These are phyloP conservation scores for Tachycineta bicolor DNA, from an alignment of 2,113 vertebrate species.

Conservation along the genomic window DNA sequence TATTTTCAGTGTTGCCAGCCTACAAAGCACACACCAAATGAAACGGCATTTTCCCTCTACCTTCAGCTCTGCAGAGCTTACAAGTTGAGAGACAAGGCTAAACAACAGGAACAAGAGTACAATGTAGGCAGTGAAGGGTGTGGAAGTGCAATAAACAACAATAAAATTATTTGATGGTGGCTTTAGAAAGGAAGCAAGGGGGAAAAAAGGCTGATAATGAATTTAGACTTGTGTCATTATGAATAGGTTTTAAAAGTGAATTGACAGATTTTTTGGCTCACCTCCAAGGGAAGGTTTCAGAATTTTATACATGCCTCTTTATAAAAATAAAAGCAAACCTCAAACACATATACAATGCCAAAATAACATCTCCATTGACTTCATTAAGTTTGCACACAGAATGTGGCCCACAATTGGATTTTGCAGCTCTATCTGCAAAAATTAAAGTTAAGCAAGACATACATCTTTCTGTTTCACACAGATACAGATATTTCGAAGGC, in stretches of 20 bases:
- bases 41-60: background rate
- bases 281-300: background rate
- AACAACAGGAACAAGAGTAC: background rate
- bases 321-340: background rate
- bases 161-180: background rate
- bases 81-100: background rate
- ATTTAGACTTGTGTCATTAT: background rate
- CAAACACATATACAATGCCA: background rate
- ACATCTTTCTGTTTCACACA: background rate
- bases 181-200: background rate
- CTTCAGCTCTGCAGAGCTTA: background rate
- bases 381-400: background rate
- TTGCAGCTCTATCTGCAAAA: background rate
- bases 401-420: background rate
- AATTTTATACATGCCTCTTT: background rate
- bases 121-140: background rate
- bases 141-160: background rate
- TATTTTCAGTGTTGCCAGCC: background rate
- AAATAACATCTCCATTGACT: background rate
- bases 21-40: background rate
- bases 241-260: background rate
- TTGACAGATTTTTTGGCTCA: background rate
- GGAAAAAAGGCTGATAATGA: background rate
- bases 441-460: background rate
- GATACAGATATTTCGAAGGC: background rate